phyloP scores from a whole-genome alignment of 2,113 vertebrate genomes.

The Argyrosomus japonicus region DNA sequence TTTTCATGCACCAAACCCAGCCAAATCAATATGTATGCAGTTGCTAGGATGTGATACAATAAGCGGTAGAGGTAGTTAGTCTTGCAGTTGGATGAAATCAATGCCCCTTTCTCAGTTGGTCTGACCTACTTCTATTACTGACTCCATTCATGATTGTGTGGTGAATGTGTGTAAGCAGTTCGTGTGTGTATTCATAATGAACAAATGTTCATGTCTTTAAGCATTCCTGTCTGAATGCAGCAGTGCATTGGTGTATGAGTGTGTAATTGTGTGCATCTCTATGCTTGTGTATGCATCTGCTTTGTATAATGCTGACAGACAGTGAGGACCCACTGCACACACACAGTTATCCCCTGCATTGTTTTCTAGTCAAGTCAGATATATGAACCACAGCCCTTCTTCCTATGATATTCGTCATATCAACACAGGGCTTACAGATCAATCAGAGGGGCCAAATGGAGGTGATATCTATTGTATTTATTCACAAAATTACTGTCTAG shows the following conservation, averaged over 20 bases:
- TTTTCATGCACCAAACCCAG: conserved; percentile 13
- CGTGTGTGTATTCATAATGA: not conserved
- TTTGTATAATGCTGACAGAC: conserved; percentile 61
- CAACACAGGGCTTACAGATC: conserved; percentile 52
- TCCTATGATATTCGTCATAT: conserved; percentile 56
- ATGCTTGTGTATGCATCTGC: conserved; percentile 30
- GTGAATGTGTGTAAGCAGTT: conserved; percentile 4
- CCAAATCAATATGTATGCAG: conserved; percentile 12
- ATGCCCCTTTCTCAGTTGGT: not conserved
- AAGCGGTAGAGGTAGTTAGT: conserved; percentile 17
- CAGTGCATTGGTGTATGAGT: not conserved
- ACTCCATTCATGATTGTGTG: not conserved
- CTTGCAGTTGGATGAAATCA: conserved; percentile 32
- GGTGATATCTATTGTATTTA: conserved; percentile 63
- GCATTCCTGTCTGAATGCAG: not conserved
- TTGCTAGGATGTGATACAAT: not conserved
- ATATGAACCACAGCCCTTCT: conserved; percentile 23
- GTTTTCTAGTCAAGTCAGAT: conserved; percentile 49
- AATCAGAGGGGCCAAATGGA: conserved; percentile 49
- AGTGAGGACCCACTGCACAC: not conserved
- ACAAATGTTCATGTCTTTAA: not conserved
- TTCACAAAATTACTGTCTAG: conserved; percentile 66
- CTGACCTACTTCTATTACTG: conserved; percentile 38
- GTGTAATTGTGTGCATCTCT: conserved; percentile 12
- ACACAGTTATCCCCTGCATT: conserved; percentile 5